Evolutionary conservation across 2,888 invertebrate genomes (phyloP), one percentile per base, ranked within the genome.

Genomic region (Abrostola tripartita): DNA sequence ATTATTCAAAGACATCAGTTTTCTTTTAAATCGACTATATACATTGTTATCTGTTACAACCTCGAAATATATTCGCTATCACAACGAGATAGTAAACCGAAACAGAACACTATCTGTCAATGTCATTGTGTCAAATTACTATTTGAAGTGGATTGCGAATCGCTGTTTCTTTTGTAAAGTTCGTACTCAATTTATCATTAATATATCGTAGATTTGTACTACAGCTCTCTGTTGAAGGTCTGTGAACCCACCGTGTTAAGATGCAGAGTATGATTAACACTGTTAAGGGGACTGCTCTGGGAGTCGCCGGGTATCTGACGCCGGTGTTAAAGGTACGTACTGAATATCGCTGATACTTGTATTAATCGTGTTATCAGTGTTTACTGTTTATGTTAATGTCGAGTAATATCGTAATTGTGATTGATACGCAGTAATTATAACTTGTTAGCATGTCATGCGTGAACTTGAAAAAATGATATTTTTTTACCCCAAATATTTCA

Each of bases 221-320:
- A 52, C n/a, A 56, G 41, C 35, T 12, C 47, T 51, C 53, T 64
- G 47, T 59, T 50, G 41, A 14, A 47, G 42, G 44, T 37, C 36
- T 52, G 55, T 55, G 42, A 54, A 35, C 14, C 91, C 78, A 52
- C 47, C 52, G 64, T 68, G 50, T 42, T 36, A 69, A 57, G 85
- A 99, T 99, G 99, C 99, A 99, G 94, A 98, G 97, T 95, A 97
- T 99, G 61, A 97, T 99, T 67, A 99, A 99, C 90, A 96, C 97
- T 38, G 97, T 99, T 6, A 99, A 99, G 93, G 98, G 99, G 55
- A 98, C 98, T 52, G 99, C 99, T 38, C 95, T 99, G 37, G 98
- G 98, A 74, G 98, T 99, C 40, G 99, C 99, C 35, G 99, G 99
- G 88, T 98, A 98, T 91, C 95, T 99, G 84, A 99, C 99, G 74